Base-by-base conservation (phyloP, 2,888 invertebrate species). In the Yponomeuta malinellus region DNA sequence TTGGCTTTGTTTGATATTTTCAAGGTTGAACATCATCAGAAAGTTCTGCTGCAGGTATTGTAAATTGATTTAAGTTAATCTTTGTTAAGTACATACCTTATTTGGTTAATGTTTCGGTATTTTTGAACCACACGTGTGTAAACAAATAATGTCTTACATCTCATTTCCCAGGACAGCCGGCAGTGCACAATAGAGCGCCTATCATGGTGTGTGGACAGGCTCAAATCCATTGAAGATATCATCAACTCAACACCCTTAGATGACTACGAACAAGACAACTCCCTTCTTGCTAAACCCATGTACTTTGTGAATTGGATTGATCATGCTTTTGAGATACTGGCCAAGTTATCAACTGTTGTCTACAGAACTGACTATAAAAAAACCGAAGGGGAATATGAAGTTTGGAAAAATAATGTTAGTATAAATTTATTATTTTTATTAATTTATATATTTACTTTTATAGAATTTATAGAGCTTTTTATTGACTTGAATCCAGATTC, bases 271-370 rank as follows among this genome's bases (percentile, higher is more conserved):
- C 71, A 74, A 5, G 76, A 85, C 73, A 79, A 85, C 31, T 83
- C 86, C 0, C 76, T 87, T 2, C 78, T 85, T 72, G 72, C 78
- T 0, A 80, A 83, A 12, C 82, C 83, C 3, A 89, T 91, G 88
- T 88, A 90, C 75, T 92, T 92, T 83, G 88, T 92, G 6, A 90
- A 90, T 75, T 92, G 92, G 92, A 90, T 92, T 74, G 92, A 92
- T 74, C 87, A 89, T 74, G 88, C 90, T 71, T 90, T 91, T 83
- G 88, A 89, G 71, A 76, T 87, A 63, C 82, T 92, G 2, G 78
- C 79, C 15, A 89, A 87, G 78, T 75, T 92, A 9, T 79, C 88
- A 0, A 75, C 78, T 72, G 76, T 83, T 70, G 80, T 89, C 10
- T 89, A 87, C 72, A 85, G 78, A 73, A 86, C 81, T 63, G 83